Evolutionary conservation across 2,797 vertebrate species (phyloP), one percentile per base, ranked within the genome.

Genomic region (Buphagus erythrorhynchus): DNA sequence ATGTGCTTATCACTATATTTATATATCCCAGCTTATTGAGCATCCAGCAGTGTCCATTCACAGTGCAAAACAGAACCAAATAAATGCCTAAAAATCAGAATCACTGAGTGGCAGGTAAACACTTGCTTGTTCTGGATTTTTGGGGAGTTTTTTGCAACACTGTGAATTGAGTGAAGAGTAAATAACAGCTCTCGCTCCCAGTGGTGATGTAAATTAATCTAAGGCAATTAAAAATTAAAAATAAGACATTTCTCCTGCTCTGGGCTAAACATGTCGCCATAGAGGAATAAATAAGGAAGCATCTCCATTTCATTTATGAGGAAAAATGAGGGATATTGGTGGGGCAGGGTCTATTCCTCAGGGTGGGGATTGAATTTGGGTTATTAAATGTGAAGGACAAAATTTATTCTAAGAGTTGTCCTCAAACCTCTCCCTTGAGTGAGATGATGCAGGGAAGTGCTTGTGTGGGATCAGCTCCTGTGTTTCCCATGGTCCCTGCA

Each of bases 121-220:
- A 15, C 51, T 83, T n/a, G 45, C 72, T 63, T 5, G 3, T 45
- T 65, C 3, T 20, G 28, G 61, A 7, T 20, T 87, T 94, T 85
- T 22, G n/a, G 49, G 66, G 80, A n/a, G 33, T 75, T 84, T 57
- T 61, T 67, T 87, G 71, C 25, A 28, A 31, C 3, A 38, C 18
- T 22, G 6, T 48, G 45, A 9, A 0, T 59, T 49, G 52, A 77
- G 29, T 58, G 68, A 93, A 93, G 72, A 77, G 76, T 90, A 71
- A 95, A 68, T 88, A 94, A 66, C 48, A 21, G 16, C 45, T 79
- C 75, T 85, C 1, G 0, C 58, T 91, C 85, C 90, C 76, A 36
- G n/a, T 65, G 49, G 67, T 67, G 65, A 80, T 79, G 61, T 76
- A 63, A 89, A 86, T 87, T 85, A 91, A 86, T 68, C 63, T 55